Evolutionary conservation across 2,888 invertebrate genomes (phyloP).

Genomic region (Hipparchia semele): DNA sequence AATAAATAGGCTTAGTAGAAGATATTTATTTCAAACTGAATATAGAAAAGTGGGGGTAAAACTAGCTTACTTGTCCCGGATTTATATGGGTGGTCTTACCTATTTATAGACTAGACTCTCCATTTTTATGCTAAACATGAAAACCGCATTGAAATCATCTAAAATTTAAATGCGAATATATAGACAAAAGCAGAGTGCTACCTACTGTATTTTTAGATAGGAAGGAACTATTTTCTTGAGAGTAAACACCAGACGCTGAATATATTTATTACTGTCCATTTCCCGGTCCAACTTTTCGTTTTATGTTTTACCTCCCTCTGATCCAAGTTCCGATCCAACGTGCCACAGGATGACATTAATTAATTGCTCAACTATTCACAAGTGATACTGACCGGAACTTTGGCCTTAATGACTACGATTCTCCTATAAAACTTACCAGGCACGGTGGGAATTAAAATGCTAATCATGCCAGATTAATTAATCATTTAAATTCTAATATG

Average conservation of each 20-base stretch:
- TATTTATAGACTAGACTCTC: too few relatives aligned
- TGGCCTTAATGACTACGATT: conserved; percentile 10
- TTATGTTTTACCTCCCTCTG: not conserved
- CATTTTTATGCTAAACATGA: too few relatives aligned
- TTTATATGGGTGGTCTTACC: too few relatives aligned
- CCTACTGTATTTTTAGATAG: not conserved
- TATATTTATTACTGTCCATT: not conserved
- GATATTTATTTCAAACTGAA: too few relatives aligned
- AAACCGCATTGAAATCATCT: too few relatives aligned
- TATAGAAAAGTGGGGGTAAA: too few relatives aligned
- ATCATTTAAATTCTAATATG: not conserved
- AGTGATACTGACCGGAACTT: conserved; percentile 19
- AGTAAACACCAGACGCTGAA: not conserved
- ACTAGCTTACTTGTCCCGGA: too few relatives aligned
- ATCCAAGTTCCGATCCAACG: not conserved
- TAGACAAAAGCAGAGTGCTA: too few relatives aligned
- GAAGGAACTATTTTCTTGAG: not conserved
- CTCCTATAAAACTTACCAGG: conserved; percentile 9
- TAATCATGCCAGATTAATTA: conserved; percentile 15
- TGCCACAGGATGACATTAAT: conserved; percentile 17
- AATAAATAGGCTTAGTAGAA: too few relatives aligned
- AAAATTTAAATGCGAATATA: too few relatives aligned
- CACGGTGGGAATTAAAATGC: conserved; percentile 12
- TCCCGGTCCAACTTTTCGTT: not conserved
- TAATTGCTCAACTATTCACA: conserved; percentile 8